Percentiles rank a stretch among this genome's conserved stretches.
Conservation (phyloP, 2,888 invertebrate species). For the Empis livida region DNA sequence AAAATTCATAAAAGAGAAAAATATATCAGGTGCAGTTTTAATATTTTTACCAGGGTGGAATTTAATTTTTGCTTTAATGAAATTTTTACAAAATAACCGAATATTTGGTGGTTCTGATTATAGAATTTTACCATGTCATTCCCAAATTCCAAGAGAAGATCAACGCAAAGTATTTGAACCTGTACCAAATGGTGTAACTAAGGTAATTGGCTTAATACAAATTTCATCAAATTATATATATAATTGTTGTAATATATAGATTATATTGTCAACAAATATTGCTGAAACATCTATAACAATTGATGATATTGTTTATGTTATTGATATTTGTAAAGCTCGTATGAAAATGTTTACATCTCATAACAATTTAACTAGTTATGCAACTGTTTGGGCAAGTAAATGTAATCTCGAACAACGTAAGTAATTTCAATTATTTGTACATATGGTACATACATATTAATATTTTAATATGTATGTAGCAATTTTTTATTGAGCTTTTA, state of each 20-base stretch:
- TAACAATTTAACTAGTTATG: slow-evolving; percentile 98
- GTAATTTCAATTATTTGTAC: slow-evolving; percentile 1
- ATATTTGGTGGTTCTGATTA: slow-evolving; percentile 56
- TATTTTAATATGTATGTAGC: too few relatives aligned
- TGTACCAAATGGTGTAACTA: slow-evolving; percentile 70
- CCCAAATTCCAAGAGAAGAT: slow-evolving; percentile 90
- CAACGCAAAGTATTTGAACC: slow-evolving; percentile 86
- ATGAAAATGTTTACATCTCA: slow-evolving; percentile 97
- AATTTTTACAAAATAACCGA: slow-evolving; percentile 63
- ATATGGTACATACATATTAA: too few relatives aligned
- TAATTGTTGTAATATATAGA: too few relatives aligned
- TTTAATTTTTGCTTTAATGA: slow-evolving; percentile 83
- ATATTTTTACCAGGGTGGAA: slow-evolving; percentile 97
- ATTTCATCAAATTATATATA: too few relatives aligned
- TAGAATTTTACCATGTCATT: slow-evolving; percentile 85
- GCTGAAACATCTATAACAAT: slow-evolving; percentile 98
- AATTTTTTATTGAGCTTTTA: too few relatives aligned
- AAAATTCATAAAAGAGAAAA: slow-evolving; percentile 44
- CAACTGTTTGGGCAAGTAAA: slow-evolving; percentile 89
- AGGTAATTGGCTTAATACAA: slow-evolving; percentile 49
- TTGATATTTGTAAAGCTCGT: slow-evolving; percentile 94
- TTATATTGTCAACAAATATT: slow-evolving; percentile 94
- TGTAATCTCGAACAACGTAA: slow-evolving; percentile 81
- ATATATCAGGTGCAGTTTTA: slow-evolving; percentile 72
- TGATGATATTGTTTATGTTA: slow-evolving; percentile 95